Percentiles rank a stretch among this genome's conserved stretches.
Conservation (phyloP, 1,140 invertebrate genomes). For the Amyelois transitella region DNA sequence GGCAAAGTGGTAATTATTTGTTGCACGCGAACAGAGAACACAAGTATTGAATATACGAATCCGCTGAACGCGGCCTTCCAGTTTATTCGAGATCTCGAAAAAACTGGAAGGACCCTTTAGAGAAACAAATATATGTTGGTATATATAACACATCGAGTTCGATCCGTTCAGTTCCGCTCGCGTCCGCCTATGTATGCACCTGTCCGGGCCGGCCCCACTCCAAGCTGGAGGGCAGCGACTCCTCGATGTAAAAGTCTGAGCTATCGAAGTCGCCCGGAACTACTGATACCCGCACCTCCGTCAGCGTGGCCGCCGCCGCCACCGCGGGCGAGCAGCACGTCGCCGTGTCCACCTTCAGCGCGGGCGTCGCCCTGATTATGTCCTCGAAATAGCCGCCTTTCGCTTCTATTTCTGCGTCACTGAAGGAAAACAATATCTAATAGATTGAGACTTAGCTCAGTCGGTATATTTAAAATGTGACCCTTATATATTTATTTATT, state of each 20-base stretch:
- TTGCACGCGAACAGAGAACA: too few species aligned
- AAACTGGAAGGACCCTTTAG: too few species aligned
- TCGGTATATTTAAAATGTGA: background rate
- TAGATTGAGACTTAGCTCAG: too few species aligned
- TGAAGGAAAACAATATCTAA: constrained; percentile 51
- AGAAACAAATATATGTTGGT: too few species aligned
- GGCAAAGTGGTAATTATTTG: too few species aligned
- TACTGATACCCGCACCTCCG: constrained; percentile 59
- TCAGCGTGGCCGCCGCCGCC: constrained; percentile 49
- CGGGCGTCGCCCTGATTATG: constrained; percentile 75
- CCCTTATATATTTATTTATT: background rate
- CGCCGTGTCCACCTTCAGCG: constrained; percentile 41
- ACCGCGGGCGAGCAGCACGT: constrained; percentile 48
- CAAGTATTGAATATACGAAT: too few species aligned
- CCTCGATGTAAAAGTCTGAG: constrained; percentile 91
- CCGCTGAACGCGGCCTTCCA: too few species aligned
- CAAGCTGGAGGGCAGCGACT: constrained; percentile 84
- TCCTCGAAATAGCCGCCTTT: constrained; percentile 84
- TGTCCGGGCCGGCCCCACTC: constrained; percentile 75
- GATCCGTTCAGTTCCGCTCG: too few species aligned
- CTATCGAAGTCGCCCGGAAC: constrained; percentile 80
- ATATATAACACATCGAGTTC: too few species aligned
- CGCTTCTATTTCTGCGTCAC: constrained; percentile 87
- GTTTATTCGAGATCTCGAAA: too few species aligned
- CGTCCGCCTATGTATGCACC: constrained; percentile 39